These are phyloP conservation scores for Myripristis jacobus DNA, from an alignment of 2,797 vertebrate species.

Conservation along the genomic window DNA sequence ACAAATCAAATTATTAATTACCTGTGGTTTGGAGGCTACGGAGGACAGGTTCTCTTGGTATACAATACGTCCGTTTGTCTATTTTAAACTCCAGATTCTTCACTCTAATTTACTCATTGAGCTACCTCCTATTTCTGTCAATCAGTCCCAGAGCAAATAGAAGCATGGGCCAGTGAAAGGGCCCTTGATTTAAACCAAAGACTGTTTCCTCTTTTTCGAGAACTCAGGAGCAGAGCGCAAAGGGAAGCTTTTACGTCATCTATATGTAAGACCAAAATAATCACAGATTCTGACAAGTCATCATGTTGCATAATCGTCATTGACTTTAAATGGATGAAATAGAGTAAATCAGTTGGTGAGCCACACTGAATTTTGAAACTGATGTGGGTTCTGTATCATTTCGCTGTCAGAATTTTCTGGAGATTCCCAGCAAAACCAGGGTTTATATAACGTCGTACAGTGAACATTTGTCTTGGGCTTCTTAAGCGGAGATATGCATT, in stretches of 20 bases:
- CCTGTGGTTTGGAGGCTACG: constrained; percentile 51
- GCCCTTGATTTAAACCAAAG: constrained; percentile 71
- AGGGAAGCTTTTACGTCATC: constrained; percentile 66
- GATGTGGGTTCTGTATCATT: background rate
- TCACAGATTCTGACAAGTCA: constrained; percentile 68
- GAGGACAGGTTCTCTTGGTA: constrained; percentile 16
- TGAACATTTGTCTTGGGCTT: background rate
- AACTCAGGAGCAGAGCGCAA: constrained; percentile 68
- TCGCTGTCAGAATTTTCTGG: constrained; percentile 16
- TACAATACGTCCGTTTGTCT: constrained; percentile 6
- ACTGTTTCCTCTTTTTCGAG: constrained; percentile 80
- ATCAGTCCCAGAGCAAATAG: constrained; percentile 40
- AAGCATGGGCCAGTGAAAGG: constrained; percentile 64
- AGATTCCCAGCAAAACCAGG: constrained; percentile 23
- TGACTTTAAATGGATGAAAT: constrained; percentile 18
- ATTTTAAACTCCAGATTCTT: constrained; percentile 13
- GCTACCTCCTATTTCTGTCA: constrained; percentile 37
- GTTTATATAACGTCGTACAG: constrained; percentile 25
- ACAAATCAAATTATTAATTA: constrained; percentile 38
- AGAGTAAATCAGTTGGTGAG: background rate
- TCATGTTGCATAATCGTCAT: constrained; percentile 50
- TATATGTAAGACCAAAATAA: constrained; percentile 32
- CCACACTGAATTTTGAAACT: background rate
- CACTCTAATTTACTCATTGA: background rate
- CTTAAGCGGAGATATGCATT: constrained; percentile 27